A percentile compares a stretch with the other conserved stretches of the same genome.
These are phyloP conservation scores for Drosophila picticornis DNA, from an alignment of 2,888 invertebrate genomes.

Conservation along the genomic window DNA sequence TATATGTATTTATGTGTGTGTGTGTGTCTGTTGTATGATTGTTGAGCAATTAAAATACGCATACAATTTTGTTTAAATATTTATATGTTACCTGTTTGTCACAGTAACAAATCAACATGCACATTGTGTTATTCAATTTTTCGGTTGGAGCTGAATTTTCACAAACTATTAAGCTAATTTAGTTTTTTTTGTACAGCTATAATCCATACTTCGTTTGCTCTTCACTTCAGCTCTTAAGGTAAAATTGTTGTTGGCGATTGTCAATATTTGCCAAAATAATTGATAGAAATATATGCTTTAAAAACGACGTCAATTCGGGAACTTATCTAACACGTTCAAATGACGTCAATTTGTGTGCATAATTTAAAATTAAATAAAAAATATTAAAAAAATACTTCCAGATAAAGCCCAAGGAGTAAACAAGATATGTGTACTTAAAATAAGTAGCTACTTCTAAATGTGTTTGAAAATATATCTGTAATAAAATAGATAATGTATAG, in stretches of 20 bases:
- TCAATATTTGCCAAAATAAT: not conserved
- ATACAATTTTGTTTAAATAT: not conserved
- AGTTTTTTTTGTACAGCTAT: not conserved
- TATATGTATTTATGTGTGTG: not conserved
- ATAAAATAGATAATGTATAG: not conserved
- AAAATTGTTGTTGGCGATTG: not conserved
- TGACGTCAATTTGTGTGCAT: not conserved
- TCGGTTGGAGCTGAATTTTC: not conserved
- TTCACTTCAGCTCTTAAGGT: not conserved
- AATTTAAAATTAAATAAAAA: not conserved
- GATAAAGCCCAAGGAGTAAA: not conserved
- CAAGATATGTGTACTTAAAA: not conserved
- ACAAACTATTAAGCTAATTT: not conserved
- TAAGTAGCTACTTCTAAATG: not conserved
- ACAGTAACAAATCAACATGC: not conserved
- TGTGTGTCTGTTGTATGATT: not conserved
- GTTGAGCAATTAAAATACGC: not conserved
- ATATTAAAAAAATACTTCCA: not conserved
- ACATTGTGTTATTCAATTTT: not conserved
- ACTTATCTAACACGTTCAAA: not conserved
- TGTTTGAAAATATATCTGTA: not conserved
- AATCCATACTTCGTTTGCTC: not conserved
- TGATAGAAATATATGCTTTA: not conserved
- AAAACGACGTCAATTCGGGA: constrained; percentile 1
- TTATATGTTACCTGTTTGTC: not conserved